Percentiles rank a stretch among this genome's conserved stretches.
phyloP scores from a whole-genome alignment of 2,797 vertebrate genomes.

The Parambassis ranga region DNA sequence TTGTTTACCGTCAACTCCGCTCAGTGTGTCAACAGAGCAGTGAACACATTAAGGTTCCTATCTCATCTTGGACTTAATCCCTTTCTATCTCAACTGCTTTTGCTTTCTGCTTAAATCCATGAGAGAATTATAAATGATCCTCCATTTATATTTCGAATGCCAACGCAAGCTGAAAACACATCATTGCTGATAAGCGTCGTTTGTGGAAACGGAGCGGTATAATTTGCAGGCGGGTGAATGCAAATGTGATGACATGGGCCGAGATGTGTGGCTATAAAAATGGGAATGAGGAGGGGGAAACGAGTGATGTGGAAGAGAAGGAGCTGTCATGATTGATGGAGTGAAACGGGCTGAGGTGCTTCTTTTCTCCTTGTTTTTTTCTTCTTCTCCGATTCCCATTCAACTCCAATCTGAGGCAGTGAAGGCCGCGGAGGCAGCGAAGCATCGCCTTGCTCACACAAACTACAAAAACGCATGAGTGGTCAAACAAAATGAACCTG shows the following conservation, averaged over 20 bases:
- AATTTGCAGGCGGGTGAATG: slow-evolving; percentile 73
- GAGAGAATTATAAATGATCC: slow-evolving; percentile 73
- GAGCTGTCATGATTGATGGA: slow-evolving; percentile 77
- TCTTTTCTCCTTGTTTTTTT: slow-evolving; percentile 43
- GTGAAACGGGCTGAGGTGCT: slow-evolving; percentile 71
- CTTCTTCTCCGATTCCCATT: slow-evolving; percentile 43
- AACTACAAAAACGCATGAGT: slow-evolving; percentile 59
- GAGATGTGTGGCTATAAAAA: slow-evolving; percentile 70
- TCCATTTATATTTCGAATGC: slow-evolving; percentile 70
- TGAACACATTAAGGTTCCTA: slow-evolving; percentile 59
- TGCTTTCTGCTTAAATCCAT: slow-evolving; percentile 58
- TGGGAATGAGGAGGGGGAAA: slow-evolving; percentile 45
- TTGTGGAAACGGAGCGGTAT: slow-evolving; percentile 62
- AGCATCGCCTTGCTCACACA: slow-evolving; percentile 47
- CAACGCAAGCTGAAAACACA: slow-evolving; percentile 72
- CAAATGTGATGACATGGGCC: slow-evolving; percentile 77
- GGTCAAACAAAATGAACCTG: slow-evolving; percentile 72
- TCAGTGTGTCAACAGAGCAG: slow-evolving; percentile 56
- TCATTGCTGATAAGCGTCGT: slow-evolving; percentile 72
- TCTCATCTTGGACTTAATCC: slow-evolving; percentile 62
- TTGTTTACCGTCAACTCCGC: slow-evolving; percentile 67
- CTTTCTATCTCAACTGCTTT: slow-evolving; percentile 46
- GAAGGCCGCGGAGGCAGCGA: slow-evolving; percentile 65
- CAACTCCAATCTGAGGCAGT: slow-evolving; percentile 64
- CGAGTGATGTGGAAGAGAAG: slow-evolving; percentile 72